Conservation (phyloP, 1,140 invertebrate species). For the Megalopta genalis region DNA sequence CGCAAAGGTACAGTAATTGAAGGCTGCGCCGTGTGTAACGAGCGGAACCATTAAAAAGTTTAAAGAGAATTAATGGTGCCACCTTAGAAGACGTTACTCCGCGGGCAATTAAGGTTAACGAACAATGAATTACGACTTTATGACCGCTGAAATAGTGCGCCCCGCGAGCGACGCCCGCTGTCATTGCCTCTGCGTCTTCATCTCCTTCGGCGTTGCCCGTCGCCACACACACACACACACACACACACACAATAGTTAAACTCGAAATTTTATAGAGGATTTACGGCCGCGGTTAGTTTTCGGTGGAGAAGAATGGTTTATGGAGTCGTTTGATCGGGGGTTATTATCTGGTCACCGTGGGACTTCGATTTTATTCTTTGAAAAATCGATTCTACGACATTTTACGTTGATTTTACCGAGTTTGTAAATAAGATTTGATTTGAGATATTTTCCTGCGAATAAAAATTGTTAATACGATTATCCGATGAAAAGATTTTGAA, state of each 20-base stretch:
- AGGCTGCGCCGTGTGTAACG: conserved; percentile 5
- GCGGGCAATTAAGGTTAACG: conserved; percentile 27
- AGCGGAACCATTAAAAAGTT: conserved; percentile 39
- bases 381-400: not conserved
- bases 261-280: not conserved
- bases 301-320: no score
- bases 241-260: not conserved
- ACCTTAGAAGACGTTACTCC: conserved; percentile 8
- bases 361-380: no score
- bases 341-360: no score
- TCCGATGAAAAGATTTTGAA: no score
- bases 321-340: no score
- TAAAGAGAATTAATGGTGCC: conserved; percentile 29
- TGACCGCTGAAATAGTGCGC: not conserved
- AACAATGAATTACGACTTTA: conserved; percentile 11
- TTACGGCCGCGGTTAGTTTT: not conserved
- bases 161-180: not conserved
- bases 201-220: not conserved
- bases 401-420: not conserved
- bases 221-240: no score
- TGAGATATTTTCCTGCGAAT: no score
- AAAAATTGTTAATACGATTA: no score
- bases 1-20: conserved; percentile 25
- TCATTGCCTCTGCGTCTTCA: not conserved
- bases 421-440: no score